These are phyloP conservation scores for Stenchaetothrips biformis DNA, from an alignment of 2,888 invertebrate genomes.

Conservation along the genomic window DNA sequence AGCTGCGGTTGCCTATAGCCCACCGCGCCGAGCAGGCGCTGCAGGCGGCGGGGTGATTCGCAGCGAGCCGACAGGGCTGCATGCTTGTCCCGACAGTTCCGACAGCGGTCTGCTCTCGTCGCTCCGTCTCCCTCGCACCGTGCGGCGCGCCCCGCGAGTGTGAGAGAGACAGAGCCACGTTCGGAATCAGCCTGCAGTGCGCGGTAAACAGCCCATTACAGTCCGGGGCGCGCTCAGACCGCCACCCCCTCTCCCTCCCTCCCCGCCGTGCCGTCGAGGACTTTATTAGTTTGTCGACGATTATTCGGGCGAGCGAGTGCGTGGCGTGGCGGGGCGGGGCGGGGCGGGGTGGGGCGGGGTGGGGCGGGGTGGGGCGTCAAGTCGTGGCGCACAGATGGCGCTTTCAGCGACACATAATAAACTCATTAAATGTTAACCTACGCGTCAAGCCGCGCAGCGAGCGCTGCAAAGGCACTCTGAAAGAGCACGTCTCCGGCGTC, in stretches of 20 bases:
- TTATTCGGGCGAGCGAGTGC: conserved; percentile 33
- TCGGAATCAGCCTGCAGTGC: neutral
- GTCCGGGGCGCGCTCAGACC: neutral
- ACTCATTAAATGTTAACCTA: conserved; percentile 25
- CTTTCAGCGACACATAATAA: conserved; percentile 18
- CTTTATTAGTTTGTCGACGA: conserved; percentile 25
- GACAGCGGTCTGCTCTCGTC: too few relatives aligned
- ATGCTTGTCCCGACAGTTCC: too few relatives aligned
- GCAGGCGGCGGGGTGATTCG: too few relatives aligned
- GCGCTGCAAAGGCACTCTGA: too few relatives aligned
- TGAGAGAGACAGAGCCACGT: too few relatives aligned
- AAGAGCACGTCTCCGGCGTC: too few relatives aligned
- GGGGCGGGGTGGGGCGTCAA: neutral
- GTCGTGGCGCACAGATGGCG: conserved; percentile 19
- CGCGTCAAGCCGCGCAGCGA: neutral
- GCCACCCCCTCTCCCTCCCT: neutral
- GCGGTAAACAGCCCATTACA: conserved; percentile 19
- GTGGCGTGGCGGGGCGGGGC: conserved; percentile 40
- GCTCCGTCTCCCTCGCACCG: too few relatives aligned
- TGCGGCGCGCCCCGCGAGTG: too few relatives aligned
- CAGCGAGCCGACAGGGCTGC: too few relatives aligned
- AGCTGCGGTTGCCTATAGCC: too few relatives aligned
- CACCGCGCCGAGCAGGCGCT: too few relatives aligned
- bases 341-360: conserved; percentile 35
- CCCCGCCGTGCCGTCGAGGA: neutral